These are phyloP conservation scores for Pogonophryne albipinna DNA, from an alignment of 2,797 vertebrate genomes.

Conservation along the genomic window DNA sequence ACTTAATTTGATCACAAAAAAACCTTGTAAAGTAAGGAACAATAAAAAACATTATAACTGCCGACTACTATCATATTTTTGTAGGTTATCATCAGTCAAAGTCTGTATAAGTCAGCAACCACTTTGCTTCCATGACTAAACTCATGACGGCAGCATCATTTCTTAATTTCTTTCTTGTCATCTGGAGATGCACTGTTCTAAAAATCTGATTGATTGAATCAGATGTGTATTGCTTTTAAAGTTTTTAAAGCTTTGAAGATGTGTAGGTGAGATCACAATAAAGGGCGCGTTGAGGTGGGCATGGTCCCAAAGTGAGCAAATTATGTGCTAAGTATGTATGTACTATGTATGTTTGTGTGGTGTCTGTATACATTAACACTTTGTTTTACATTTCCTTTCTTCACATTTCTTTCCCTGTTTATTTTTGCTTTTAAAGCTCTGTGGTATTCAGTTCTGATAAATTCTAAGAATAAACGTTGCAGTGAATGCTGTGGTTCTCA, in stretches of 20 bases:
- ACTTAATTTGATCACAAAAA: background rate
- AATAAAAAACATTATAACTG: background rate
- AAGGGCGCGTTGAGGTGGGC: no score
- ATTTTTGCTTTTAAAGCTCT: background rate
- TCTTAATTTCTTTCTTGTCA: background rate
- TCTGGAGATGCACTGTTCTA: background rate
- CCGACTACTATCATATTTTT: no score
- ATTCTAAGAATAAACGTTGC: background rate
- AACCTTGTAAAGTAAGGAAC: background rate
- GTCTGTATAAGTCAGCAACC: background rate
- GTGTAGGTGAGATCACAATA: no score
- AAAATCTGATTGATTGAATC: background rate
- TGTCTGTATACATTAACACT: background rate
- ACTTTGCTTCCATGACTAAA: background rate
- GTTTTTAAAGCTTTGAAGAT: background rate
- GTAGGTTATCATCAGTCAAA: background rate
- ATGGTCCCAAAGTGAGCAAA: no score
- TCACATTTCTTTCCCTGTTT: background rate
- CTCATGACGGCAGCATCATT: background rate
- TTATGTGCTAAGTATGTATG: background rate
- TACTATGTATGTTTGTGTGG: background rate
- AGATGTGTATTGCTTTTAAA: background rate
- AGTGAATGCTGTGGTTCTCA: background rate
- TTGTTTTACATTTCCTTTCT: background rate
- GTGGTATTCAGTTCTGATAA: background rate